Conservation (phyloP, 2,888 invertebrate species). For the Nycteola revayana region DNA sequence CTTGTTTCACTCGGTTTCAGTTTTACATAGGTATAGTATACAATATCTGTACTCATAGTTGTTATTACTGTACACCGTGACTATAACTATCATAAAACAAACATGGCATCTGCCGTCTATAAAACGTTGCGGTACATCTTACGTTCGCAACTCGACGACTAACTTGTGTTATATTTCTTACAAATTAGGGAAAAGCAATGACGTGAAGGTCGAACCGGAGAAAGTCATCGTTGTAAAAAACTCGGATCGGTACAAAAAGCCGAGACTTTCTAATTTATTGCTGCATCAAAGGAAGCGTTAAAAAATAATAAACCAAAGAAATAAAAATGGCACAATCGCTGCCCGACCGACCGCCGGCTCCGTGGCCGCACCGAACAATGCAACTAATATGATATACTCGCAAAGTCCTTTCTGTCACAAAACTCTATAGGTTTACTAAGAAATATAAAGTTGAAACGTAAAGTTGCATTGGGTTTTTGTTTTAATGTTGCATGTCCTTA, state of each 20-base stretch:
- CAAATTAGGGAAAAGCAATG: slow-evolving; percentile 38
- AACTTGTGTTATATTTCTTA: slow-evolving; percentile 13
- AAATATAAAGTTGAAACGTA: too few relatives aligned
- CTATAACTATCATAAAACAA: too few relatives aligned
- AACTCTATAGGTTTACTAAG: too few relatives aligned
- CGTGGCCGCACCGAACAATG: slow-evolving; percentile 8
- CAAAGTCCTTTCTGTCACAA: too few relatives aligned
- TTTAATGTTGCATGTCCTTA: too few relatives aligned
- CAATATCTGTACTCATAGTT: too few relatives aligned
- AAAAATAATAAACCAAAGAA: slow-evolving; percentile 51
- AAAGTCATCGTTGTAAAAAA: slow-evolving; percentile 54
- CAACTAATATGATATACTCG: too few relatives aligned
- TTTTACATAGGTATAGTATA: too few relatives aligned
- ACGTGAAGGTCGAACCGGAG: slow-evolving; percentile 47
- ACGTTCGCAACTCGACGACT: slow-evolving; percentile 9
- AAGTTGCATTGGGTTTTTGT: too few relatives aligned
- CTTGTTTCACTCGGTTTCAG: too few relatives aligned
- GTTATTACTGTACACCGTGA: too few relatives aligned
- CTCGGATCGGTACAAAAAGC: slow-evolving; percentile 35
- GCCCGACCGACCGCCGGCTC: slow-evolving; percentile 13
- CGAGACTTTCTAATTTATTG: slow-evolving; percentile 70
- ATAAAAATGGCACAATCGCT: slow-evolving; percentile 47
- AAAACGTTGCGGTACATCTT: slow-evolving; percentile 6
- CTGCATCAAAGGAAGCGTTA: slow-evolving; percentile 39
- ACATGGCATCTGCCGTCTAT: too few relatives aligned